Base-by-base conservation (phyloP, 2,797 vertebrate species). In the Melanotaenia parkinsoni region DNA sequence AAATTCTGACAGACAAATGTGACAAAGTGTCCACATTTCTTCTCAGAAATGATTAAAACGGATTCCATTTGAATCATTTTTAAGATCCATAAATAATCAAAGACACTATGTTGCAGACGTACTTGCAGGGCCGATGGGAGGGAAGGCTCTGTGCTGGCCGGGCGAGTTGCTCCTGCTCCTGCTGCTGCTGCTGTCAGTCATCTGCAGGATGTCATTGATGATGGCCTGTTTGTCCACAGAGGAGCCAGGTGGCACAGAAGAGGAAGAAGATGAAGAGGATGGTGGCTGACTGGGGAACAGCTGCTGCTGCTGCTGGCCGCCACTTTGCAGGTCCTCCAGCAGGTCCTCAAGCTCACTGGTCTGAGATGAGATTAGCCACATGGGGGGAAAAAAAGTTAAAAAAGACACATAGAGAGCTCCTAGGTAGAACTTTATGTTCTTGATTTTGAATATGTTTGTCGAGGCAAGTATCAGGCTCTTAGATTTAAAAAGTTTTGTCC, bases 171-270 rank as follows among this genome's bases (percentile, higher is more conserved):
- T 30, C 28, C 45, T n/a, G 45, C 28, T 30, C 28, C 45, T 47
- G 43, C 43, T 45, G 88, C 45, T 47, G 43, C 43, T 45, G 88
- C 93, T 94, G 82, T 96, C 95, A 18, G 94, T 95, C 92, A 98
- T 95, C 91, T 98, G 97, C 94, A 99, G 95, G 92, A 98, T 96
- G 95, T 98, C 97, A 81, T 96, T 95, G 94, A 99, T 97, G 95
- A 97, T 96, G 92, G 95, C 95, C 94, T 98, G 97, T 88, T 99
- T 99, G 94, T 99, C 97, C 5, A 95, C 94, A 0, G 96, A 94
- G 89, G 95, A 80, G 24, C 61, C 63, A 11, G 86, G 72, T 0
- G 64, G 62, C 14, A 13, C 62, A 1, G 82, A 75, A 14, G 85
- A 80, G 0, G 96, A 84, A 9, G 89, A 83, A 0, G 96, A 94